phyloP scores from a whole-genome alignment of 37 sponge, comb jelly and placozoan species.

The Eunapius fragilis region DNA sequence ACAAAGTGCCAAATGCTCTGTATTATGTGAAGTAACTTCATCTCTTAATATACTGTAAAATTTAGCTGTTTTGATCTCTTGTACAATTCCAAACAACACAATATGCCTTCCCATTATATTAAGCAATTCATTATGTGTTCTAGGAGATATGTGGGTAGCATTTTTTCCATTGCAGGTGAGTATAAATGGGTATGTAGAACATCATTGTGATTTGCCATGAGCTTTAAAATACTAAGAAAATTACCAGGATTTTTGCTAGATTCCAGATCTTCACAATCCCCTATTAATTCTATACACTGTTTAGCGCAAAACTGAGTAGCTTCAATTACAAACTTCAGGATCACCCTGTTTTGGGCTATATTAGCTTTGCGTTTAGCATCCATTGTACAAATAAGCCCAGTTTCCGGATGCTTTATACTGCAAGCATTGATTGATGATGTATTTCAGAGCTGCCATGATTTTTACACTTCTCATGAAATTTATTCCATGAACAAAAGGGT shows the following conservation, averaged over 20 bases:
- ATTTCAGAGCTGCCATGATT: neutral
- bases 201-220: slow-evolving; percentile 14
- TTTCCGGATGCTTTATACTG: slow-evolving; percentile 7
- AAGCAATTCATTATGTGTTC: slow-evolving; percentile 14
- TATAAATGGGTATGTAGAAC: slow-evolving; percentile 13
- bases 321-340: slow-evolving; percentile 13
- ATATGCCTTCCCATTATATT: slow-evolving; percentile 11
- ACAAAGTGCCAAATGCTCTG: slow-evolving; percentile 37
- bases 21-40: slow-evolving; percentile 56
- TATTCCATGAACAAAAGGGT: neutral
- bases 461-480: neutral
- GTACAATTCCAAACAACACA: slow-evolving; percentile 1
- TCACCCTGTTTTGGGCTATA: slow-evolving; percentile 3
- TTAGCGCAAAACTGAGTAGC: slow-evolving; percentile 29
- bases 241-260: slow-evolving; percentile 39
- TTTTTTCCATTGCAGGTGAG: slow-evolving; percentile 16
- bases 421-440: neutral
- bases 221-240: slow-evolving; percentile 32
- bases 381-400: slow-evolving; percentile 8
- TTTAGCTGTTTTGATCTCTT: slow-evolving; percentile 6
- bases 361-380: neutral
- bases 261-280: slow-evolving; percentile 29
- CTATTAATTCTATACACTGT: slow-evolving; percentile 44
- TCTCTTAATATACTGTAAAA: no score
- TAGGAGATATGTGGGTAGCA: slow-evolving; percentile 21